Evolutionary conservation across 2,888 invertebrate genomes (phyloP), one percentile per base, ranked within the genome.

Genomic region (Colostygia pectinataria): DNA sequence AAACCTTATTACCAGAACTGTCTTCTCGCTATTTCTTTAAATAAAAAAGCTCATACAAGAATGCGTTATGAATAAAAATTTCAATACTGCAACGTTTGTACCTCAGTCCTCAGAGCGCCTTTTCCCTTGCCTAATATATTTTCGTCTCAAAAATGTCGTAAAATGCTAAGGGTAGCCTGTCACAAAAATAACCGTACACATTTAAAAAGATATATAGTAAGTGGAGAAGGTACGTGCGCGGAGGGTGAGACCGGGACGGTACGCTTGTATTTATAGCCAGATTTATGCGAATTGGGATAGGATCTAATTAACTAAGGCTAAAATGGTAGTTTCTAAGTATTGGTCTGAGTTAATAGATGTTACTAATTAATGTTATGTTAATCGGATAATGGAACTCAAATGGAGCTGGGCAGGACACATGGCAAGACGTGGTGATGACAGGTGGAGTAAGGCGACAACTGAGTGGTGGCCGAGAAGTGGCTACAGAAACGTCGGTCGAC

Each of bases 181-280:
- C 87, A 86, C 74, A 86, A 85, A 84, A 86, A 86, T 86, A 83
- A 77, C 81, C 70, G 71, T 74, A 73, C 77, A 74, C 78, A 77
- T 86, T 85, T 81, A 83, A 84, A 83, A 79, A 83, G 84, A 85
- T 80, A 81, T 82, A 83, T 77, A 75, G 77, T 79, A 74, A 74
- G 59, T 59, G 72, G 75, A 73, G 70, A 61, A 56, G 61, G 76
- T 79, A 81, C 83, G 85, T 83, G 81, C 66, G 66, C 28, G 39
- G 46, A 45, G 55, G 50, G 45, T 28, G 33, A 12, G 25, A 7
- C 9, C 10, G 24, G 24, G 37, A 25, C 2, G 39, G 29, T 38
- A 28, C 7, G 18, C 32, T 18, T 5, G 14, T 27, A 48, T 27
- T 49, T 50, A 45, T 39, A 31, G 37, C 29, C 18, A 20, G 33